A percentile compares a stretch with the other conserved stretches of the same genome.
Evolutionary conservation across 2,888 invertebrate species (phyloP).

Genomic region (Apodemia zela): DNA sequence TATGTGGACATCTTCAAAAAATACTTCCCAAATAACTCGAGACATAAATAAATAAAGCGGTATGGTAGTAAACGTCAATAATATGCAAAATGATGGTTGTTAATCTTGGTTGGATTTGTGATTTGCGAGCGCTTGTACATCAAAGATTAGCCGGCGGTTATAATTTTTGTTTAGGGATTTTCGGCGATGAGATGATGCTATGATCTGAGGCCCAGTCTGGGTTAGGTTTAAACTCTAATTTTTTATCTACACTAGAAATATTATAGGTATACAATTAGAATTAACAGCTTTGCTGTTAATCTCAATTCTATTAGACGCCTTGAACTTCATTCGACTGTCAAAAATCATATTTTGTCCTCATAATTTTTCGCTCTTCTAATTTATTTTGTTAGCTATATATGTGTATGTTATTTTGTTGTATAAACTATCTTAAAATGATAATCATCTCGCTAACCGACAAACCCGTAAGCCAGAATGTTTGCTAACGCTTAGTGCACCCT

Average conservation of each 20-base stretch:
- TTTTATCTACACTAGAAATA: not conserved
- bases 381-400: too few species aligned
- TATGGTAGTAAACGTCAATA: constrained; percentile 79
- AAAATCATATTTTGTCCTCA: too few species aligned
- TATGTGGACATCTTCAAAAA: constrained; percentile 69
- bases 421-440: too few species aligned
- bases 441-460: too few species aligned
- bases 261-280: not conserved
- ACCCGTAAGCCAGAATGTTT: too few species aligned
- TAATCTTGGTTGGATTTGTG: constrained; percentile 68
- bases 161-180: constrained; percentile 29
- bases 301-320: too few species aligned
- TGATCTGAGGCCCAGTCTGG: constrained; percentile 36
- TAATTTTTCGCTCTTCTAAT: too few species aligned
- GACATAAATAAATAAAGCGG: constrained; percentile 70
- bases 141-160: constrained; percentile 68
- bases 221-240: constrained; percentile 5
- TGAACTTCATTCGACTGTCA: too few species aligned
- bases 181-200: constrained; percentile 21
- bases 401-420: too few species aligned
- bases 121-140: constrained; percentile 65
- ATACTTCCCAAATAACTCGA: constrained; percentile 77
- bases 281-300: too few species aligned
- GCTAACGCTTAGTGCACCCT: too few species aligned
- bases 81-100: constrained; percentile 78